Evolutionary conservation across 2,888 invertebrate species (phyloP).

Genomic region (Clanis bilineata): DNA sequence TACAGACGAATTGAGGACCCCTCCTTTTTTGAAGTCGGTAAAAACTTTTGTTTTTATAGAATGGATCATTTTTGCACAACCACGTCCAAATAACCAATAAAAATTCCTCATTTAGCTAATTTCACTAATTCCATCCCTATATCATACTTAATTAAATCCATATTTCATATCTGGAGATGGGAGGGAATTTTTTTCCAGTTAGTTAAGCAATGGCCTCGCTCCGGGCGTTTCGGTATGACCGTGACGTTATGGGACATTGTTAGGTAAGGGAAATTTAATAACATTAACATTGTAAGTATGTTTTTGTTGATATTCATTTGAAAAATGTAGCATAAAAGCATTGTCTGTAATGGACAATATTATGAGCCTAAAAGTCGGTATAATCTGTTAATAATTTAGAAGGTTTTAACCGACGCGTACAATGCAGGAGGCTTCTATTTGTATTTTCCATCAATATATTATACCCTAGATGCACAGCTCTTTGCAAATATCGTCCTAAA

Average conservation of each 20-base stretch:
- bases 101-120: background rate
- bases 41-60: too few species aligned
- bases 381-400: too few species aligned
- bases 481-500: too few species aligned
- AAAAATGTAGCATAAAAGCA: background rate
- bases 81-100: background rate
- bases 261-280: background rate
- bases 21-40: too few species aligned
- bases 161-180: slow-evolving; percentile 61
- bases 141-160: slow-evolving; percentile 68
- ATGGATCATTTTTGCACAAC: too few species aligned
- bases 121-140: slow-evolving; percentile 24
- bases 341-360: too few species aligned
- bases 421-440: too few species aligned
- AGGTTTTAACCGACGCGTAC: too few species aligned
- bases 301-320: background rate
- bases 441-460: too few species aligned
- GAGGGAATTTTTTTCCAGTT: slow-evolving; percentile 61
- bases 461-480: too few species aligned
- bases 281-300: background rate
- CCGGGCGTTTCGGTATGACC: slow-evolving; percentile 33
- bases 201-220: slow-evolving; percentile 58
- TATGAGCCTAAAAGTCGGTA: too few species aligned
- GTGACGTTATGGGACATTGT: background rate
- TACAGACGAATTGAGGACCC: too few species aligned